Conservation (phyloP, 2,888 invertebrate species). For the Sesia bembeciformis region DNA sequence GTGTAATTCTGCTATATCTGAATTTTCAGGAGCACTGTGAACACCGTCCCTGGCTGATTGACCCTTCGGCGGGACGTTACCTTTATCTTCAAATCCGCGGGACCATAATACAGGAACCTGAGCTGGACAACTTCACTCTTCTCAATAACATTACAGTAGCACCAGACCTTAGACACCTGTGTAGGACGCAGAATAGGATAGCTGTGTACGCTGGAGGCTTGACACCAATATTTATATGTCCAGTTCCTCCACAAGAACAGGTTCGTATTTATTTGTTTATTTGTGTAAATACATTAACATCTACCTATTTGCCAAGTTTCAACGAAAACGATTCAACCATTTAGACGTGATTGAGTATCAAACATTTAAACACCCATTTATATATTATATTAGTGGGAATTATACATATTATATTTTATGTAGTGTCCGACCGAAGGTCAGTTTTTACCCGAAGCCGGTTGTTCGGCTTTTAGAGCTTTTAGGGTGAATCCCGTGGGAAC, state of each 20-base stretch:
- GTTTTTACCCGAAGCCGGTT: too few relatives aligned
- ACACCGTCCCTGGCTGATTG: slow-evolving; percentile 85
- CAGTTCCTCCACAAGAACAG: slow-evolving; percentile 55
- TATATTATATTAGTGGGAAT: too few relatives aligned
- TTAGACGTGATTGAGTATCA: too few relatives aligned
- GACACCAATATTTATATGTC: slow-evolving; percentile 76
- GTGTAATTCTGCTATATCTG: too few relatives aligned
- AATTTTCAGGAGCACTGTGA: slow-evolving; percentile 84
- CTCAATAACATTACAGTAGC: slow-evolving; percentile 74
- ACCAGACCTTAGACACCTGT: slow-evolving; percentile 73
- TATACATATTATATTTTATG: too few relatives aligned
- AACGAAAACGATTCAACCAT: too few relatives aligned
- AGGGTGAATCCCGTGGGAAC: too few relatives aligned
- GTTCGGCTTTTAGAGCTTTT: too few relatives aligned
- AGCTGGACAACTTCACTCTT: slow-evolving; percentile 64
- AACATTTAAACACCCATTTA: too few relatives aligned
- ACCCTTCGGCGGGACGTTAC: slow-evolving; percentile 83
- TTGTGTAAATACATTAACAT: too few relatives aligned
- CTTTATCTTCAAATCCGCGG: slow-evolving; percentile 87
- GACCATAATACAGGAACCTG: slow-evolving; percentile 66
- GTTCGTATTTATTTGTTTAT: slow-evolving; percentile 9
- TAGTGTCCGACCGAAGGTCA: too few relatives aligned
- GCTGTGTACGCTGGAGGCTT: slow-evolving; percentile 83
- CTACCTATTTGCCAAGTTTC: too few relatives aligned
- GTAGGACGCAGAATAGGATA: slow-evolving; percentile 85